These are phyloP conservation scores for Merluccius polli DNA, from an alignment of 2,797 vertebrate species.

Conservation along the genomic window DNA sequence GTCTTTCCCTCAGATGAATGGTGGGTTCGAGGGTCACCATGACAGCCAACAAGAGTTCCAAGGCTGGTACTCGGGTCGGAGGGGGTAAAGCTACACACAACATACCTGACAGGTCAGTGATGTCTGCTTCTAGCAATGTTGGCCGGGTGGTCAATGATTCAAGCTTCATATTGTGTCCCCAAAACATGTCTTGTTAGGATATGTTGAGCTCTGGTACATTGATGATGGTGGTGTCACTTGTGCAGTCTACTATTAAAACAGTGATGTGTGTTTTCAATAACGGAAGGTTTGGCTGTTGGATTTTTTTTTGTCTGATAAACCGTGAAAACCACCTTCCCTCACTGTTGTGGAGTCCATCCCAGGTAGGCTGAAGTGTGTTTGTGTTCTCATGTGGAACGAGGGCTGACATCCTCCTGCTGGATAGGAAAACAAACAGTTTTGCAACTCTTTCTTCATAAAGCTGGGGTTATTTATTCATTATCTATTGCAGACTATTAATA, in stretches of 20 bases:
- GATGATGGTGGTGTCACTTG: background rate
- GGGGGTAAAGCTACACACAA: constrained; percentile 84
- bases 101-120: constrained; percentile 86
- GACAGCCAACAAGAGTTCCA: constrained; percentile 97
- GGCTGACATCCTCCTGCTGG: constrained; percentile 49
- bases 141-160: constrained; percentile 16
- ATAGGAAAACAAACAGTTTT: constrained; percentile 33
- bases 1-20: constrained; percentile 73
- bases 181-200: background rate
- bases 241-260: background rate
- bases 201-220: background rate
- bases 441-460: background rate
- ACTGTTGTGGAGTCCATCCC: background rate
- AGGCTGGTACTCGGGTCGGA: constrained; percentile 82
- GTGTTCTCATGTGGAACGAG: constrained; percentile 56
- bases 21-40: constrained; percentile 81
- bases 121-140: background rate
- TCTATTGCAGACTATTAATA: background rate
- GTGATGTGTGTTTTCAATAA: background rate
- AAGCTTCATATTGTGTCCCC: constrained; percentile 5
- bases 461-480: background rate
- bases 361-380: constrained; percentile 36
- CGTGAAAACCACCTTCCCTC: too few relatives aligned
- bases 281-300: background rate
- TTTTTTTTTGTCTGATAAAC: background rate